A percentile compares a stretch with the other conserved stretches of the same genome.
phyloP scores from a whole-genome alignment of 2,888 invertebrate species.

The Caenorhabditis plicata region DNA sequence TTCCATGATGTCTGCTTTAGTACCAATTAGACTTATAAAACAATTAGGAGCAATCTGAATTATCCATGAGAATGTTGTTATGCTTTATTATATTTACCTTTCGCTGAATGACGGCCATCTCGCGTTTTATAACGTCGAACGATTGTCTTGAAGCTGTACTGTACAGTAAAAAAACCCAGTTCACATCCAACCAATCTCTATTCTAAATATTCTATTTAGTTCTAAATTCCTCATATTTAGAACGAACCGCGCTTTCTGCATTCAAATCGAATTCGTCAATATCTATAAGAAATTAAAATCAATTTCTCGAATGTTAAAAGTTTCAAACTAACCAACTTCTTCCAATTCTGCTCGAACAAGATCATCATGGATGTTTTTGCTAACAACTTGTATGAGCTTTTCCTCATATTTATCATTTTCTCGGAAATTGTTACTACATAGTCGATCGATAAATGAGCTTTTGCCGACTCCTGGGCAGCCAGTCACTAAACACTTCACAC shows the following conservation, averaged over 20 bases:
- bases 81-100: too few relatives aligned
- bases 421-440: background rate
- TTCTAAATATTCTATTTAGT: background rate
- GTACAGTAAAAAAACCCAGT: background rate
- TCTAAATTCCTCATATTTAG: background rate
- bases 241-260: too few relatives aligned
- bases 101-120: background rate
- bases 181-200: slow-evolving; percentile 2
- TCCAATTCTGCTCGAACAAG: background rate
- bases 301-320: background rate
- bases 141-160: background rate
- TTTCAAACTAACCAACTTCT: slow-evolving; percentile 1
- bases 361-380: background rate
- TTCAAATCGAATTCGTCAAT: background rate
- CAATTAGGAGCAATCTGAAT: slow-evolving; percentile 1
- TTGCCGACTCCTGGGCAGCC: background rate
- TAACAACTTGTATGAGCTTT: background rate
- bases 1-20: background rate
- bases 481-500: background rate
- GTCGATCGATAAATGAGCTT: background rate
- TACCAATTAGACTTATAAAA: background rate
- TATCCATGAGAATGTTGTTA: too few relatives aligned
- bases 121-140: background rate
- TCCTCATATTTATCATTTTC: background rate
- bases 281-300: background rate